Base-by-base conservation (phyloP, 2,797 vertebrate species). In the Craterocephalus amniculus region DNA sequence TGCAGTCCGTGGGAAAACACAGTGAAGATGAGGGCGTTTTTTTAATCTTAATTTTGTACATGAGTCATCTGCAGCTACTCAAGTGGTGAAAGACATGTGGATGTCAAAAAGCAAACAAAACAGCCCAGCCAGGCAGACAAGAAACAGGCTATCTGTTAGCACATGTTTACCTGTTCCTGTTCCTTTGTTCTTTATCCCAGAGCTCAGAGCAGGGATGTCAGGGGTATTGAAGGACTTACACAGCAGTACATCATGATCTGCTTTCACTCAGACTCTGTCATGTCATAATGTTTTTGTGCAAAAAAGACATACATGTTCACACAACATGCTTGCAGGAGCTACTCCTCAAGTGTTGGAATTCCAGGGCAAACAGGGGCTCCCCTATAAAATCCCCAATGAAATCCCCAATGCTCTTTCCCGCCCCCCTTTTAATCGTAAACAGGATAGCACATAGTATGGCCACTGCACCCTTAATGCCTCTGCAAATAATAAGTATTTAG, bases 401-500 rank as follows among this genome's bases (percentile, higher is more conserved):
- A 93, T 93, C 89, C 88, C 85, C 80, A 55, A 83, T 67, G 74
- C 83, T 79, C 83, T 72, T 80, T 89, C 87, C 83, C 60, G 45
- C 86, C 83, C 81, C 77, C 73, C 79, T 83, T 81, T 83, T 93
- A 93, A 94, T 94, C 89, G 85, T 93, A 87, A 94, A 91, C 94
- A 94, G 93, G 90, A 88, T 88, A 73, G 76, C 87, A 86, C 88
- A 66, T 87, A 88, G 87, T 89, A 87, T 79, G 83, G 77, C 89
- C 89, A 83, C 86, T 89, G 89, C 89, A 86, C 90, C 87, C 88
- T 92, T 95, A 95, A 94, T 95, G 93, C 93, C 91, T 91, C 91
- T 91, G 94, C 92, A 95, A 95, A 95, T 94, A 95, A 94, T 94
- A 93, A 87, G 90, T 92, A 93, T 95, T 96, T 94, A 92, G 93